A percentile compares a stretch with the other conserved stretches of the same genome.
phyloP scores from a whole-genome alignment of 1,140 invertebrate genomes.

The Ridgeia piscesae region DNA sequence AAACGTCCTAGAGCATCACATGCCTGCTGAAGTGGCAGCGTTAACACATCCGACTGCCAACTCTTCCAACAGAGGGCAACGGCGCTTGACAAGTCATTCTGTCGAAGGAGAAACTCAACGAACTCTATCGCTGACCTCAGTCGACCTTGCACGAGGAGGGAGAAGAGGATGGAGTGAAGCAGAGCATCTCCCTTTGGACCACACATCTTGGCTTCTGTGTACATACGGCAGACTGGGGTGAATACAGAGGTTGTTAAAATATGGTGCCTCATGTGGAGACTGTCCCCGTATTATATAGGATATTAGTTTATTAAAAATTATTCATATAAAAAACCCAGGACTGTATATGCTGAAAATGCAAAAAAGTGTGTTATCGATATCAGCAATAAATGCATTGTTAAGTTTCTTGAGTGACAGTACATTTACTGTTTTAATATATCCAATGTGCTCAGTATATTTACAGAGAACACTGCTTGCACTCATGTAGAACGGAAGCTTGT shows the following conservation, averaged over 20 bases:
- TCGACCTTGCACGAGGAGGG: neutral
- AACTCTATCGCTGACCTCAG: constrained; percentile 18
- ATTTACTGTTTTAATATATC: too few species aligned
- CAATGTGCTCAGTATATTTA: too few species aligned
- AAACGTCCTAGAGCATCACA: neutral
- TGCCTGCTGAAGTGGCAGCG: constrained; percentile 18
- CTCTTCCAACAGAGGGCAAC: constrained; percentile 3
- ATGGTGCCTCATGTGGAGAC: too few species aligned
- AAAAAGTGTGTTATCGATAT: too few species aligned
- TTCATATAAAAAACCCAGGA: too few species aligned
- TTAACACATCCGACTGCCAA: neutral
- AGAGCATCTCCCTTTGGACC: neutral
- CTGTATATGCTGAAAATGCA: too few species aligned
- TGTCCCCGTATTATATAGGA: too few species aligned
- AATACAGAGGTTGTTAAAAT: neutral
- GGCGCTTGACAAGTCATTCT: neutral
- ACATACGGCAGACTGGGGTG: neutral
- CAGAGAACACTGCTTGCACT: too few species aligned
- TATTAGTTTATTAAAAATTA: too few species aligned
- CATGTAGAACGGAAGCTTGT: too few species aligned
- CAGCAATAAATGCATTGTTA: too few species aligned
- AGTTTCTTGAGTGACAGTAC: too few species aligned
- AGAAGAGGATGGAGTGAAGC: constrained; percentile 24
- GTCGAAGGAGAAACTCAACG: constrained; percentile 12
- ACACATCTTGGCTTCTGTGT: neutral